Conservation (phyloP, 1,140 invertebrate species). For the Dendrolimus punctatus region DNA sequence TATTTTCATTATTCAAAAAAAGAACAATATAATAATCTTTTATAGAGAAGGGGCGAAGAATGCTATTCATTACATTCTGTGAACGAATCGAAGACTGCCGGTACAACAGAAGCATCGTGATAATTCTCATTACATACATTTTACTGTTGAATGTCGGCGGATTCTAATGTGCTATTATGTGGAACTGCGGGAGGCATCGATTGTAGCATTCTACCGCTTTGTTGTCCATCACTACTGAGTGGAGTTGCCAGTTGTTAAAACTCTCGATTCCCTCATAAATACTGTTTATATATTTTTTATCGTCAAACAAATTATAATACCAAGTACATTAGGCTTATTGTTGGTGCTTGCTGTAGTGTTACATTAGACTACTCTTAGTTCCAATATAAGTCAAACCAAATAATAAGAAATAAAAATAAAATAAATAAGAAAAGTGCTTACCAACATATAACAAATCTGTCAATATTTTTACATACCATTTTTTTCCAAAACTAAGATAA, state of each 20-base stretch:
- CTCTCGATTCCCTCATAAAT: neutral
- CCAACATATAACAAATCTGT: too few species aligned
- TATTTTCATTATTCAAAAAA: conserved; percentile 52
- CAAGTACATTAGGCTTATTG: too few species aligned
- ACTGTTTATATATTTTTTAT: neutral
- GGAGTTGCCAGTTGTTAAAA: neutral
- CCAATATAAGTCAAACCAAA: too few species aligned
- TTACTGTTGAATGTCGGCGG: conserved; percentile 58
- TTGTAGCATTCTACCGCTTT: conserved; percentile 47
- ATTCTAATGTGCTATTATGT: conserved; percentile 59
- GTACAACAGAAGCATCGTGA: conserved; percentile 66
- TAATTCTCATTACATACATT: conserved; percentile 70
- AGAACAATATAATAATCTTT: conserved; percentile 52
- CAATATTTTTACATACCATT: too few species aligned
- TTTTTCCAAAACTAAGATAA: too few species aligned
- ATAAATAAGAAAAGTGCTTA: too few species aligned
- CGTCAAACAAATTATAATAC: neutral
- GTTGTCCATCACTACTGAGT: conserved; percentile 55
- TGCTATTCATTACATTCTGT: conserved; percentile 53
- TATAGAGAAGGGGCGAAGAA: conserved; percentile 55
- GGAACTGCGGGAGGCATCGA: conserved; percentile 54
- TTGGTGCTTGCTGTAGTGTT: too few species aligned
- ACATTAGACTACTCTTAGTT: too few species aligned
- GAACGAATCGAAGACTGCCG: conserved; percentile 48
- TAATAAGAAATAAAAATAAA: too few species aligned